Base-by-base conservation (phyloP, 2,888 invertebrate species). In the Heliconius erato region DNA sequence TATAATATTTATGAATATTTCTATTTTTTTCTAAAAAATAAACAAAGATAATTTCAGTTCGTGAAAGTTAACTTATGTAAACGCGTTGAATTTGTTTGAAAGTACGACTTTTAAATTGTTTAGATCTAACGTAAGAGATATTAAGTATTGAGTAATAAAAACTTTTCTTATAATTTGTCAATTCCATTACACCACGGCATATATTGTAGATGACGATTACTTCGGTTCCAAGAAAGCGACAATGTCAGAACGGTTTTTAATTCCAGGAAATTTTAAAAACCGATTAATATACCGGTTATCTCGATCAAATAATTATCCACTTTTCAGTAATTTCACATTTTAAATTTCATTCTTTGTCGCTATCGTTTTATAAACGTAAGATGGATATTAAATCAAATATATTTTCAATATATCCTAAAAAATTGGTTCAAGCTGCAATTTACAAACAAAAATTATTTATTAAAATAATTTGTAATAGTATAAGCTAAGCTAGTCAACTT, bases 111-210 rank as follows among this genome's bases (percentile, higher is more conserved):
- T 86, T 84, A 81, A 84, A 82, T 84, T 83, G 83, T 85, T 85
- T 85, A 84, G 83, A 85, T 82, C 80, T 84, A 85, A 84, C 84
- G 85, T 82, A 85, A 84, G 78, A 74, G 83, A 84, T 84, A 79
- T 83, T 67, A 54, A 79, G 77, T 67, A 79, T 85, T 84, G 80
- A 44, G 85, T 80, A 82, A 83, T 79, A 82, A 82, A 83, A 79
- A 63, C 59, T 26, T 68, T 79, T 82, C 79, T 59, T 65, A 68
- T 79, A 79, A 74, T 77, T 44, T 67, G 65, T 78, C 67, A 67
- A 78, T 67, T 65, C 19, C 3, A 87, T 87, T 86, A 71, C 49
- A 74, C 69, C 32, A 78, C 69, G 35, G n/a, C 28, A 54, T 19
- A 76, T 63, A 76, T 40, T 40, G 35, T 35, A 26, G 26, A 63